These are phyloP conservation scores for Drosophila cyrtoloma DNA, from an alignment of 2,888 invertebrate species.

Conservation along the genomic window DNA sequence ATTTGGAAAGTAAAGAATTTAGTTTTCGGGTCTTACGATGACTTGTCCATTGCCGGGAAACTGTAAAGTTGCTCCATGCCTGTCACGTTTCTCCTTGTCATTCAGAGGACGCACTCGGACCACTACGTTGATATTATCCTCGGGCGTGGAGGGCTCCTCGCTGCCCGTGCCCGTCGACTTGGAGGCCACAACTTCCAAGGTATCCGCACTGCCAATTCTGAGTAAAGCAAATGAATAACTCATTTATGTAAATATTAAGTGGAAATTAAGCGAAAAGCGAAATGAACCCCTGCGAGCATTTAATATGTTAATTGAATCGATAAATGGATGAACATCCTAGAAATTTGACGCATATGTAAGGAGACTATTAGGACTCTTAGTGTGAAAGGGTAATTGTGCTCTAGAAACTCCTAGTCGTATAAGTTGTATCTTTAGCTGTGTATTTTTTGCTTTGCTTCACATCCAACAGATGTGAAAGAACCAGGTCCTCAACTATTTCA, in stretches of 20 bases:
- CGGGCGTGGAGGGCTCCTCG: constrained; percentile 86
- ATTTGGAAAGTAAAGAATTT: neutral
- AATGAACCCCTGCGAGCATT: neutral
- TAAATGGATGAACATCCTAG: neutral
- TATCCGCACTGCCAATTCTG: constrained; percentile 85
- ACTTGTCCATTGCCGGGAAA: constrained; percentile 97
- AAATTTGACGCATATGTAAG: neutral
- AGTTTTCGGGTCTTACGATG: constrained; percentile 84
- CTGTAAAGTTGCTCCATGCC: constrained; percentile 90
- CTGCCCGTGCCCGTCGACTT: constrained; percentile 85
- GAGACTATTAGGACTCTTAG: neutral
- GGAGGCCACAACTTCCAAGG: constrained; percentile 84
- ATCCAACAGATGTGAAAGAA: neutral
- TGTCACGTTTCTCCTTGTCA: constrained; percentile 89
- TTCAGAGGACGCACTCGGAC: constrained; percentile 93
- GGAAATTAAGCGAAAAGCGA: constrained; percentile 11
- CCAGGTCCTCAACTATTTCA: neutral
- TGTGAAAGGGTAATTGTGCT: no score
- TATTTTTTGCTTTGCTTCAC: neutral
- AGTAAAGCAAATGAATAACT: constrained; percentile 2
- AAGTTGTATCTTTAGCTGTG: neutral
- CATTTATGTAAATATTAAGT: constrained; percentile 34
- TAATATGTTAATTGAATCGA: neutral
- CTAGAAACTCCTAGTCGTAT: neutral
- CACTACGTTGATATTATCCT: constrained; percentile 95